Base-by-base conservation (phyloP, 1,140 invertebrate species). In the Caenorhabditis latens region DNA sequence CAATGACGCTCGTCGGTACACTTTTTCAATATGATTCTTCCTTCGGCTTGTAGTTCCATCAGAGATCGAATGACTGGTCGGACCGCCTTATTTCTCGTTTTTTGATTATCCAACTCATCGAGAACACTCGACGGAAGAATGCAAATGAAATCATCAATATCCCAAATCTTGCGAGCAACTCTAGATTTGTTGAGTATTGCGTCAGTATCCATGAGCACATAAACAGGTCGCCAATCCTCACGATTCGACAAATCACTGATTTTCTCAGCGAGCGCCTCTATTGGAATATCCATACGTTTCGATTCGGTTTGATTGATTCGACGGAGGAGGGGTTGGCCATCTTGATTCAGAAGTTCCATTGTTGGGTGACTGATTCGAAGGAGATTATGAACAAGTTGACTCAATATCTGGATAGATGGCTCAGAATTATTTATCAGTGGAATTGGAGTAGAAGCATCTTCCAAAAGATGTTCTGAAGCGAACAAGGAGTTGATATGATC, bases 121-220 rank as follows among this genome's bases (percentile, higher is more conserved):
- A 79, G 71, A 48, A 50, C 46, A 19, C 19, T 79, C 4, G 71
- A 79, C 24, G 71, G 71, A 5, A 79, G n/a, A 24, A 79, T 53
- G 46, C 71, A 79, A 14, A 79, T 79, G 71, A 79, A 79, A 79
- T 79, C 71, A 24, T 79, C 46, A 13, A 79, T 79, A 79, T 53
- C 46, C 71, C 71, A 79, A 50, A 79, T n/a, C 53, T 79, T 79
- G 2, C 2, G 16, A 50, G 71, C 71, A 50, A 32, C 32, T 19
- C 46, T 16, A 11, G n/a, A 24, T 24, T 79, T 79, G 43, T 79
- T n/a, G 21, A 79, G 19, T 79, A 79, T 50, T 11, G 46, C 24
- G n/a, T 79, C 71, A n/a, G 11, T 53, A 50, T 79, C 71, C 71
- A 79, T 79, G 1, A 79, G 5, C 14, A 79, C 71, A 50, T 79